phyloP scores from a whole-genome alignment of 2,113 vertebrate species.

The Lipophrys pholis region DNA sequence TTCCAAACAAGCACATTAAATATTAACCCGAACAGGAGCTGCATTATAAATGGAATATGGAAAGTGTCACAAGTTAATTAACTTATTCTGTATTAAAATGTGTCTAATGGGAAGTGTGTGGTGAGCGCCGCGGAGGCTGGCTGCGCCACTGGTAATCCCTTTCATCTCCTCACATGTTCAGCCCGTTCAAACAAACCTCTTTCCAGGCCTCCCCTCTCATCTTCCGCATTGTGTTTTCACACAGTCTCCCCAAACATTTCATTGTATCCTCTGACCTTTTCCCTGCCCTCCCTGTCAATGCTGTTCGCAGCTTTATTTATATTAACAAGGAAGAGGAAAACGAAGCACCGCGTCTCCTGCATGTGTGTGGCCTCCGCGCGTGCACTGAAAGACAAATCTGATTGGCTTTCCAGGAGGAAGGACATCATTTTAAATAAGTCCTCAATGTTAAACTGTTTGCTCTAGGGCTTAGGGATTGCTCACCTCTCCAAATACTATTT shows the following conservation, averaged over 20 bases:
- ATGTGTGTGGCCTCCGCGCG: neutral
- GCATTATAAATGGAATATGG: conserved; percentile 5
- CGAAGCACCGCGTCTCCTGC: conserved; percentile 23
- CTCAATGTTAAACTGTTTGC: conserved; percentile 82
- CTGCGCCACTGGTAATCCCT: conserved; percentile 14
- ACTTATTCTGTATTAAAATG: neutral
- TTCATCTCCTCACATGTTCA: conserved; percentile 28
- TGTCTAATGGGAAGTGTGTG: conserved; percentile 15
- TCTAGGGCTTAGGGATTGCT: conserved; percentile 79
- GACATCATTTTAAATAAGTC: conserved; percentile 82
- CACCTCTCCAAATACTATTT: conserved; percentile 83
- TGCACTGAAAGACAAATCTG: conserved; percentile 64
- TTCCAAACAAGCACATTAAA: conserved; percentile 23
- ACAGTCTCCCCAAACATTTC: conserved; percentile 52
- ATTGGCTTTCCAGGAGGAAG: conserved; percentile 73
- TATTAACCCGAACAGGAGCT: conserved; percentile 5
- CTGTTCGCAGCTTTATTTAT: conserved; percentile 63
- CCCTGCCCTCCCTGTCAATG: conserved; percentile 51
- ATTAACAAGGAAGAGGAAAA: conserved; percentile 46
- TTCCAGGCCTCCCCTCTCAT: conserved; percentile 13
- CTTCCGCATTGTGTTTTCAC: conserved; percentile 39
- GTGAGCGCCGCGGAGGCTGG: neutral
- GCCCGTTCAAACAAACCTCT: conserved; percentile 38
- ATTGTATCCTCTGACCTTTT: conserved; percentile 56
- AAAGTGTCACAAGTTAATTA: conserved; percentile 9